Percentiles rank a stretch among this genome's conserved stretches.
These are phyloP conservation scores for Drosophila grimshawi DNA, from an alignment of 1,140 invertebrate genomes.

Conservation along the genomic window DNA sequence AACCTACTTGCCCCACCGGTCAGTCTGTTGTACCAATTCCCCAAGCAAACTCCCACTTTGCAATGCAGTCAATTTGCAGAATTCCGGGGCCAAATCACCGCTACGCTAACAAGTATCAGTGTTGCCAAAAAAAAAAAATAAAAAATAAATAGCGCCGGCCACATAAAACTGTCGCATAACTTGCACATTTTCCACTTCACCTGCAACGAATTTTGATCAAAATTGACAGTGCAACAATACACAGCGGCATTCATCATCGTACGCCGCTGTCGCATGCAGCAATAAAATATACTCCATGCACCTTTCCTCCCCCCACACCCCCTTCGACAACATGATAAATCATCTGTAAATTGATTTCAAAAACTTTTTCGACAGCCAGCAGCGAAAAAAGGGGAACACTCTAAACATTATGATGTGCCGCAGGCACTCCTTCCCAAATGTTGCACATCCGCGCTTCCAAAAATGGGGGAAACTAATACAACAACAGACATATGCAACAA, in stretches of 20 bases:
- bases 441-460: constrained; percentile 12
- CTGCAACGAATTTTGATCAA: constrained; percentile 70
- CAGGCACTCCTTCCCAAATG: constrained; percentile 45
- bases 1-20: neutral
- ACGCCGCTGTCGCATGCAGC: constrained; percentile 70
- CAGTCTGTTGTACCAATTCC: constrained; percentile 33
- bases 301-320: neutral
- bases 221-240: constrained; percentile 79
- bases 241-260: constrained; percentile 80
- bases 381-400: constrained; percentile 49
- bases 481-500: constrained; percentile 11
- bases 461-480: constrained; percentile 19
- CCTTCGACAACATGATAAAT: constrained; percentile 73
- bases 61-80: constrained; percentile 51
- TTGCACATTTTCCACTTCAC: constrained; percentile 80
- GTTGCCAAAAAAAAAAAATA: constrained; percentile 21
- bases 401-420: constrained; percentile 54
- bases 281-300: constrained; percentile 11
- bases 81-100: constrained; percentile 44
- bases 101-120: neutral
- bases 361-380: constrained; percentile 66
- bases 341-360: constrained; percentile 82
- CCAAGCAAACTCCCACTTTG: constrained; percentile 7
- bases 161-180: constrained; percentile 72
- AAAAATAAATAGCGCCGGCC: neutral